phyloP scores from a whole-genome alignment of 2,888 invertebrate genomes.

The Beris morrisii region DNA sequence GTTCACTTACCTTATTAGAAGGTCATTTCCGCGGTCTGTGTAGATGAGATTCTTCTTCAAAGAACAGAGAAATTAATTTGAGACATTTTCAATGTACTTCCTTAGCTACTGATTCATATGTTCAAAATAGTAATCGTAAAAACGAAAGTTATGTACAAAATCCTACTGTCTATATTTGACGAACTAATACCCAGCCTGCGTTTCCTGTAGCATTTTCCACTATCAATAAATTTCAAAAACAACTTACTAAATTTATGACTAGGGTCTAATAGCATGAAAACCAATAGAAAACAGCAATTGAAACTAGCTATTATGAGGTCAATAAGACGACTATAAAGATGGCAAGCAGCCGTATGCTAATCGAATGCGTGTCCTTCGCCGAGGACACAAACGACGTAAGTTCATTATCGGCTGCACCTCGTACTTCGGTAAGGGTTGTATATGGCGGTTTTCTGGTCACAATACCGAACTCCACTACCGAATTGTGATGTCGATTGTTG shows the following conservation, averaged over 20 bases:
- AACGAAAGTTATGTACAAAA: too few relatives aligned
- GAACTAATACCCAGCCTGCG: too few relatives aligned
- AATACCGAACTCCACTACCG: conserved; percentile 42
- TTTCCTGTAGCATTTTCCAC: not conserved
- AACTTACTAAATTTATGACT: conserved; percentile 24
- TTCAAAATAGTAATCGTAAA: too few relatives aligned
- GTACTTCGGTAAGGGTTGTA: conserved; percentile 43
- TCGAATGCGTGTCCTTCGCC: conserved; percentile 28
- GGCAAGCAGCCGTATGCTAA: conserved; percentile 12
- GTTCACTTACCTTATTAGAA: too few relatives aligned
- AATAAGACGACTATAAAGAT: conserved; percentile 9
- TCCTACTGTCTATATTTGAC: too few relatives aligned
- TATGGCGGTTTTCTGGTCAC: conserved; percentile 53
- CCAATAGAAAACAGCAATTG: conserved; percentile 2
- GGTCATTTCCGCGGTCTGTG: too few relatives aligned
- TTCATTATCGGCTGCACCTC: conserved; percentile 49
- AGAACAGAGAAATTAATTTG: too few relatives aligned
- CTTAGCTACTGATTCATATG: too few relatives aligned
- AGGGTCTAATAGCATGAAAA: conserved; percentile 14
- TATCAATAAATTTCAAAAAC: conserved; percentile 9
- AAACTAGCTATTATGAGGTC: conserved; percentile 23
- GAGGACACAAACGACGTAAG: conserved; percentile 44
- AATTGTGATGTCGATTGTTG: conserved; percentile 38
- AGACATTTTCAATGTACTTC: too few relatives aligned
- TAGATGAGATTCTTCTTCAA: too few relatives aligned